Base-by-base conservation (phyloP, 2,113 vertebrate species). In the Phylloscopus whistleri region DNA sequence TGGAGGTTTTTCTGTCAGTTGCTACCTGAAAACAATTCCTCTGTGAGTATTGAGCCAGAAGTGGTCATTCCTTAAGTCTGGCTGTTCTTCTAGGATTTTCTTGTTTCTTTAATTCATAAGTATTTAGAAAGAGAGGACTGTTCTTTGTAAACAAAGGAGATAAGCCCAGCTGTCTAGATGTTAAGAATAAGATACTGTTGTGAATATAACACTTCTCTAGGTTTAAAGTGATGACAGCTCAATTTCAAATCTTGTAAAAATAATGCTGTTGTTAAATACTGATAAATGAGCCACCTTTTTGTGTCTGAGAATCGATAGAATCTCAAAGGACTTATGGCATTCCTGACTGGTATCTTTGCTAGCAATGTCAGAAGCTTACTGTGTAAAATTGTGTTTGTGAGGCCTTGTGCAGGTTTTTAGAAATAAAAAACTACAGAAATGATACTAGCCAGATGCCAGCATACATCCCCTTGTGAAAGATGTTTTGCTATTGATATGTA, bases 341-440 rank as follows among this genome's bases (percentile, higher is more conserved):
- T 33, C 11, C 13, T 64, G 39, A 59, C 41, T 67, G 63, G 17
- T n/a, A n/a, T 18, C 43, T 77, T 81, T 0, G 0, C 22, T 39
- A 86, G 26, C 1, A 2, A 4, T 55, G 31, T 86, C 44, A 35
- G 0, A 3, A 69, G 59, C 33, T 89, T 87, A 41, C 16, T 33
- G 12, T 51, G 28, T n/a, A 49, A 83, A 89, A 53, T 16, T 33
- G 7, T 60, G 30, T 48, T 88, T 83, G 26, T 67, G 19, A 92
- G n/a, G 22, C 13, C 5, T 69, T 86, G 7, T 66, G 26, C 21
- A 70, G n/a, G 31, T 49, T 64, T 89, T 21, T 23, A 52, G 37
- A n/a, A 74, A 62, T 37, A 58, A 68, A 56, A 76, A 48, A 7
- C 27, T 35, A 10, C 20, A 70, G 17, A 69, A 77, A 30, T 70